phyloP scores from a whole-genome alignment of 2,113 vertebrate genomes.

The Ornithorhynchus anatinus region DNA sequence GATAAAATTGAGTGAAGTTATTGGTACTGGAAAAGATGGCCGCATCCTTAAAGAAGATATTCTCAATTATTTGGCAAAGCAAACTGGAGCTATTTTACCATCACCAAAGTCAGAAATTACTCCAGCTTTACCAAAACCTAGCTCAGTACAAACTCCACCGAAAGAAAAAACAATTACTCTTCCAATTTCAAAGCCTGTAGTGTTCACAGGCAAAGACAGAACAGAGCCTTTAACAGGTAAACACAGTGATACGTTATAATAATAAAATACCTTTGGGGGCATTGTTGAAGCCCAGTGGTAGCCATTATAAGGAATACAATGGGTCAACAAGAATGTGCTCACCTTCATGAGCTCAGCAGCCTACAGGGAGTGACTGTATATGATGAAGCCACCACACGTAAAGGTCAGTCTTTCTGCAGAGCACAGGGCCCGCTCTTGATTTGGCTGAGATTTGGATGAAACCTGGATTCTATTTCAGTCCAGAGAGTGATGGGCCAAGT shows the following conservation, averaged over 20 bases:
- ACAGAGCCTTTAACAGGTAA: slow-evolving; percentile 92
- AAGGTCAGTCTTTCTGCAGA: too few relatives aligned
- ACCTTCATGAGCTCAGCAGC: too few relatives aligned
- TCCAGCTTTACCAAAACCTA: slow-evolving; percentile 64
- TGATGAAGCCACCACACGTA: too few relatives aligned
- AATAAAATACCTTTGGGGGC: neutral
- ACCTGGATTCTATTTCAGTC: too few relatives aligned
- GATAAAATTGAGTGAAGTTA: slow-evolving; percentile 95
- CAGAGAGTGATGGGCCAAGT: too few relatives aligned
- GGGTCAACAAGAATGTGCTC: too few relatives aligned
- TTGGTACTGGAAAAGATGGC: slow-evolving; percentile 92
- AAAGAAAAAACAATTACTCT: slow-evolving; percentile 63
- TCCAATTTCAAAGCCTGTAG: slow-evolving; percentile 60
- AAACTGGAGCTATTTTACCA: slow-evolving; percentile 94
- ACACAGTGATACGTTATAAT: rapidly evolving
- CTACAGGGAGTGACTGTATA: too few relatives aligned
- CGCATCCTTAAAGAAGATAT: slow-evolving; percentile 98
- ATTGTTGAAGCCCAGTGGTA: too few relatives aligned
- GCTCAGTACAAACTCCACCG: slow-evolving; percentile 25
- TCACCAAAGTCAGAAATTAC: slow-evolving; percentile 83
- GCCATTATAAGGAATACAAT: too few relatives aligned
- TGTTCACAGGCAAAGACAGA: slow-evolving; percentile 84
- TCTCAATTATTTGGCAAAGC: slow-evolving; percentile 90
- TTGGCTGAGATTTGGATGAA: too few relatives aligned
- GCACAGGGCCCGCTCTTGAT: too few relatives aligned